Conservation (phyloP, 2,888 invertebrate species). For the Noctua comes region DNA sequence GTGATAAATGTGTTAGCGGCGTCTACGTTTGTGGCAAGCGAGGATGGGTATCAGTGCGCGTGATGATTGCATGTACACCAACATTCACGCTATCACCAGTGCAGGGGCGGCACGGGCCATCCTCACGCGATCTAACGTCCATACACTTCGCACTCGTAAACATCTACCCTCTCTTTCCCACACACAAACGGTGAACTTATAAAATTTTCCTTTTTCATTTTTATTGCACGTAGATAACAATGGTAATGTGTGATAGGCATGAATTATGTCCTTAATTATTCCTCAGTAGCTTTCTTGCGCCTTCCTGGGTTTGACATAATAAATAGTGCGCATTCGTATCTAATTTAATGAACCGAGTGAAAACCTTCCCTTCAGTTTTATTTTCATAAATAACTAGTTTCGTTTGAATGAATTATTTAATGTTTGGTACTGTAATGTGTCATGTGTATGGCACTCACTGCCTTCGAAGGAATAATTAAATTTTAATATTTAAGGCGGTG, state of each 20-base stretch:
- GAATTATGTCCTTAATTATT: constrained; percentile 51
- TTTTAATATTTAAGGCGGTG: constrained; percentile 48
- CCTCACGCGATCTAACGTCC: constrained; percentile 68
- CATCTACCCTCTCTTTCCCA: constrained; percentile 63
- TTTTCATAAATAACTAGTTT: constrained; percentile 13
- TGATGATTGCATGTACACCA: constrained; percentile 70
- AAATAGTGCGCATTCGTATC: constrained; percentile 38
- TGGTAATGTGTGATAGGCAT: constrained; percentile 50
- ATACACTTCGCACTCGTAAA: constrained; percentile 44
- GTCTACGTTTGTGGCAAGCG: constrained; percentile 64
- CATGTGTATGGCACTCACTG: constrained; percentile 9
- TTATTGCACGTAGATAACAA: constrained; percentile 59
- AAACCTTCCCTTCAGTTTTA: constrained; percentile 4
- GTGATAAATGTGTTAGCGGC: constrained; percentile 70
- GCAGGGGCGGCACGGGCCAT: constrained; percentile 61
- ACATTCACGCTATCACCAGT: constrained; percentile 67
- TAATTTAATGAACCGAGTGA: constrained; percentile 15
- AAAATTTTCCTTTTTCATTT: constrained; percentile 58
- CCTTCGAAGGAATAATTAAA: constrained; percentile 45
- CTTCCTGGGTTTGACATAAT: constrained; percentile 29
- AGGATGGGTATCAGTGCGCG: constrained; percentile 64
- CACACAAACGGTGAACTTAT: constrained; percentile 38
- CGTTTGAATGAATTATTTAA: constrained; percentile 7
- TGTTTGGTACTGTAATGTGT: constrained; percentile 18
- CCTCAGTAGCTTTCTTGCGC: constrained; percentile 36